Evolutionary conservation across 53 echinoderm and acorn worm genomes (phyloP).

Genomic region (Echinometra lucunter): DNA sequence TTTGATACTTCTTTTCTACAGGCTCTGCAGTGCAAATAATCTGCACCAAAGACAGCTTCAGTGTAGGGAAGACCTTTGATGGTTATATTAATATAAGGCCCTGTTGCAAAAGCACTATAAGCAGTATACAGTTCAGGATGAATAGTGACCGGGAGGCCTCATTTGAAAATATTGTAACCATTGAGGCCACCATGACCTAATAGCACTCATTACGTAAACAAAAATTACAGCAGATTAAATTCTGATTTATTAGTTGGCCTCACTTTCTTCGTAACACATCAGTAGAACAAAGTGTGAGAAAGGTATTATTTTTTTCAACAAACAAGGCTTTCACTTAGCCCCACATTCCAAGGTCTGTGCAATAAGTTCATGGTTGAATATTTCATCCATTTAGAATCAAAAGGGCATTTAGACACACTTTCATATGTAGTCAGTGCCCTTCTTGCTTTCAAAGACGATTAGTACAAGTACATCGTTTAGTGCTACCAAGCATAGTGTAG

Average conservation of each 20-base stretch:
- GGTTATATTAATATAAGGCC: not conserved
- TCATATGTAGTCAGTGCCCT: no score
- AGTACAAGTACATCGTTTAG: not conserved
- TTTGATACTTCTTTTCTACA: no score
- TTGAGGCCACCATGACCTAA: not conserved
- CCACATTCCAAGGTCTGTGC: not conserved
- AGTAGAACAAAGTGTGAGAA: not conserved
- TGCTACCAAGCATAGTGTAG: not conserved
- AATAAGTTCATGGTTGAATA: not conserved
- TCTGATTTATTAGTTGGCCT: not conserved
- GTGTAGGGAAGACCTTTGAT: not conserved
- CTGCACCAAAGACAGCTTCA: not conserved
- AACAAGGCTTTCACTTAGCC: not conserved
- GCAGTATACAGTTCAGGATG: not conserved
- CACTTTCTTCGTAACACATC: not conserved
- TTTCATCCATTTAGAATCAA: no score
- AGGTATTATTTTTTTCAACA: not conserved
- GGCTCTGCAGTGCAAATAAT: not conserved
- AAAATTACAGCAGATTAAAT: not conserved
- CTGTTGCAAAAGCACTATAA: not conserved
- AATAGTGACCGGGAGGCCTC: not conserved
- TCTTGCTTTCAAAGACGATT: no score
- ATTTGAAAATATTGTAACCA: not conserved
- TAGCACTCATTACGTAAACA: not conserved
- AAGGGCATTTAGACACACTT: no score